These are phyloP conservation scores for Zelleria hepariella DNA, from an alignment of 2,888 invertebrate species.

Conservation along the genomic window DNA sequence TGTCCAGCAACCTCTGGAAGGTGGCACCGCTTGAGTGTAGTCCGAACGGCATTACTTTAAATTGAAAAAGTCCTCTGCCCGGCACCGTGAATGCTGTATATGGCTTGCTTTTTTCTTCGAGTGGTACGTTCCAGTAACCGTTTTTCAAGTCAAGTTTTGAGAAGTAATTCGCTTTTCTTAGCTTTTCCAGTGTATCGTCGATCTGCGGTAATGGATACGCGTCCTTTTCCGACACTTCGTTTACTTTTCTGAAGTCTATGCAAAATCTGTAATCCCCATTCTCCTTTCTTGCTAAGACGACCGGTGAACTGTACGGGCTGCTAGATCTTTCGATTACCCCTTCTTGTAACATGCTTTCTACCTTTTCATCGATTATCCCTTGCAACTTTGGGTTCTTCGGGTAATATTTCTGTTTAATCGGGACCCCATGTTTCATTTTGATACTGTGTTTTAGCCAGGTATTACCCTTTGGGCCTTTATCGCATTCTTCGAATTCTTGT, in stretches of 20 bases:
- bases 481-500: too few species aligned
- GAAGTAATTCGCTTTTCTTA: background rate
- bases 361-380: background rate
- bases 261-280: background rate
- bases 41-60: too few species aligned
- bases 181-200: too few species aligned
- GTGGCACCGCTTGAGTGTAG: constrained; percentile 15
- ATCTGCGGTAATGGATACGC: too few species aligned
- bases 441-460: too few species aligned
- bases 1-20: constrained; percentile 17
- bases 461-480: too few species aligned
- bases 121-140: background rate
- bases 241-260: background rate
- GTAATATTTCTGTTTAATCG: too few species aligned
- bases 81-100: background rate
- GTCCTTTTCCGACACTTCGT: too few species aligned
- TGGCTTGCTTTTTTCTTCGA: background rate
- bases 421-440: too few species aligned
- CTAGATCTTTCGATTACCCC: too few species aligned
- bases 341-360: background rate
- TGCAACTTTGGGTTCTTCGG: background rate
- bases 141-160: background rate
- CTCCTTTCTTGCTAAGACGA: background rate
- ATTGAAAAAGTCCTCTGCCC: background rate
- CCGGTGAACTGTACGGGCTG: too few species aligned